Percentiles rank a stretch among this genome's conserved stretches.
These are phyloP conservation scores for Holothuria leucospilota DNA, from an alignment of 53 echinoderm and acorn worm genomes.

Conservation along the genomic window DNA sequence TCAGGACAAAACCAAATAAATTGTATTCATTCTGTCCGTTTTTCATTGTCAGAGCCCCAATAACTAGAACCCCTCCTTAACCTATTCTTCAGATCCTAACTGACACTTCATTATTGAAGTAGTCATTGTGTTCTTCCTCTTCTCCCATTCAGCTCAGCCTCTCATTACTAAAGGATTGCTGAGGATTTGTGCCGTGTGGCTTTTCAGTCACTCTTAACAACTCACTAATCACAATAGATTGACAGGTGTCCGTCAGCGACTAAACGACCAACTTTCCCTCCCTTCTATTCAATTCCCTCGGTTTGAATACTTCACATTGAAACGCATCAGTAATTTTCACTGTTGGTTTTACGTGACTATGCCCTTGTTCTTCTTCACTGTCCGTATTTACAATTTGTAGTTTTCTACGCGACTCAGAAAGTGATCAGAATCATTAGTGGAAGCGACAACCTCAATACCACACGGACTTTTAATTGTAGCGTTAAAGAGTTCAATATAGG, in stretches of 20 bases:
- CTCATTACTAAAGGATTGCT: conserved; percentile 37
- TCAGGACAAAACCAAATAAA: conserved; percentile 35
- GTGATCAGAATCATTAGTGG: no score
- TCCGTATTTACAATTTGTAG: no score
- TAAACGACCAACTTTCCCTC: no score
- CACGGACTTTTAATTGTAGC: no score
- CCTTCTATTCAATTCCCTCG: conserved; percentile 2
- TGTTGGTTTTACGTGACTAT: conserved; percentile 23
- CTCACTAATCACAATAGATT: conserved; percentile 21
- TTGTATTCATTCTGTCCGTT: neutral
- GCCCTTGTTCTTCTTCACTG: no score
- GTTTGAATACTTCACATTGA: neutral
- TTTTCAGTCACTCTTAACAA: conserved; percentile 32
- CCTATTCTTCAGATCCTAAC: conserved; percentile 9
- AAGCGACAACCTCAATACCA: no score
- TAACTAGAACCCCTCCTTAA: conserved; percentile 35
- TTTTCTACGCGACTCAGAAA: no score
- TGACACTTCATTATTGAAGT: conserved; percentile 44
- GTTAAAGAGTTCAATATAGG: no score
- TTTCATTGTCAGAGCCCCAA: conserved; percentile 8
- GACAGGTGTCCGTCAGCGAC: conserved; percentile 11
- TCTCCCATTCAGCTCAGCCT: conserved; percentile 23
- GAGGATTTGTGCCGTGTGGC: neutral
- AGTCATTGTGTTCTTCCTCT: conserved; percentile 3
- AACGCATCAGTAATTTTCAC: conserved; percentile 2